These are phyloP conservation scores for Trididemnum nubilum DNA, from an alignment of 23 tunicate species.

Conservation along the genomic window DNA sequence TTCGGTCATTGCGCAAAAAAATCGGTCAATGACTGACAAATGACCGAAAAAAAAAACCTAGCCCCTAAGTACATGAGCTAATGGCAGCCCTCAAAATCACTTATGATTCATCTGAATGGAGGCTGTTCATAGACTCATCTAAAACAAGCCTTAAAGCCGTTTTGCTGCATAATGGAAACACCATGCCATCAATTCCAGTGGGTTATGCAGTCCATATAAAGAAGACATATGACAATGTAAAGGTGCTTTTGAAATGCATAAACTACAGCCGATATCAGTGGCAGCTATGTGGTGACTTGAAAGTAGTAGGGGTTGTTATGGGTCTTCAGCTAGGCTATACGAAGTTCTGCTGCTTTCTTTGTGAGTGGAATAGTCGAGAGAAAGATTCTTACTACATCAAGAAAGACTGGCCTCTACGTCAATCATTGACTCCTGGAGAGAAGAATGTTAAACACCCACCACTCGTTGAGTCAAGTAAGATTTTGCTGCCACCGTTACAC, in stretches of 20 bases:
- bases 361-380: constrained; percentile 41
- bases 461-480: constrained; percentile 27
- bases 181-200: constrained; percentile 47
- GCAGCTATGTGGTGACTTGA: constrained; percentile 47
- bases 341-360: constrained; percentile 31
- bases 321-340: constrained; percentile 41
- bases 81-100: constrained; percentile 31
- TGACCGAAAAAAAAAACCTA: no score
- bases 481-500: constrained; percentile 40
- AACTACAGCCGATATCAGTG: constrained; percentile 43
- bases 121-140: constrained; percentile 43
- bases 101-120: constrained; percentile 42
- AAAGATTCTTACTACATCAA: constrained; percentile 36
- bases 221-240: constrained; percentile 37
- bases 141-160: constrained; percentile 36
- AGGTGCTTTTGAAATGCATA: constrained; percentile 32
- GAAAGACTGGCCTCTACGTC: constrained; percentile 48
- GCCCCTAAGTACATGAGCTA: constrained; percentile 30
- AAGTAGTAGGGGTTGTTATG: constrained; percentile 39
- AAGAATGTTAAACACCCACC: constrained; percentile 44
- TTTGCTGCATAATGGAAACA: constrained; percentile 51
- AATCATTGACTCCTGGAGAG: constrained; percentile 37
- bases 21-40: no score
- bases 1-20: no score
- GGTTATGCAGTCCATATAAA: constrained; percentile 41